Base-by-base conservation (phyloP, 1,140 invertebrate genomes). In the Drosophila kohkoa region DNA sequence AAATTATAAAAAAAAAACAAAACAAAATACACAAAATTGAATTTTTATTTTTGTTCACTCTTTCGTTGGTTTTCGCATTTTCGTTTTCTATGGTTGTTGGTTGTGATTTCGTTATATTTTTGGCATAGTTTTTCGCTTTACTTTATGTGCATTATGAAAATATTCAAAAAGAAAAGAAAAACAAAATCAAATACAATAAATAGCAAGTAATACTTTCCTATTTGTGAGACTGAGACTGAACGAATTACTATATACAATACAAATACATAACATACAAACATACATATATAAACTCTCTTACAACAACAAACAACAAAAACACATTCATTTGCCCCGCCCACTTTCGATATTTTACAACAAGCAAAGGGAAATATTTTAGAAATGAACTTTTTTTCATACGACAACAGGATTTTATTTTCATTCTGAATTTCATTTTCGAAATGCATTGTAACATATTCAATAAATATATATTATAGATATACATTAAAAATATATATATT, bases 211-310 rank as follows among this genome's bases (percentile, higher is more conserved):
- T 85, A 88, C 86, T 89, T 89, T 89, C 85, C 85, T 89, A 83
- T 85, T 89, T 79, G 86, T 89, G 85, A 89, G 85, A 80, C 78
- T 80, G 78, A 80, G 70, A 89, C 85, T 88, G 85, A 89, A 88
- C 77, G 77, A 78, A 83, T 72, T 88, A 88, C 80, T 88, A 88
- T 72, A 87, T 82, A 87, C 80, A 88, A 83, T 86, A 83, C 82
- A 38, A 25, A 64, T 52, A 64, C 38, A 32, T 59, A 25, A 25
- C 20, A 25, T 20, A 20, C 20, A 20, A 59, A n/a, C 38, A 59
- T 43, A 59, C 38, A 49, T 48, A 62, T 38, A 64, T 52, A 64
- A 20, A 5, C 35, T 41, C 15, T 20, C 15, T 13, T 35, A 57
- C 35, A 6, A n/a, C 16, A 49, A 25, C 5, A 16, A 48, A 46